A percentile compares a stretch with the other conserved stretches of the same genome.
phyloP scores from a whole-genome alignment of 2,888 invertebrate species.

The Chouioia cunea region DNA sequence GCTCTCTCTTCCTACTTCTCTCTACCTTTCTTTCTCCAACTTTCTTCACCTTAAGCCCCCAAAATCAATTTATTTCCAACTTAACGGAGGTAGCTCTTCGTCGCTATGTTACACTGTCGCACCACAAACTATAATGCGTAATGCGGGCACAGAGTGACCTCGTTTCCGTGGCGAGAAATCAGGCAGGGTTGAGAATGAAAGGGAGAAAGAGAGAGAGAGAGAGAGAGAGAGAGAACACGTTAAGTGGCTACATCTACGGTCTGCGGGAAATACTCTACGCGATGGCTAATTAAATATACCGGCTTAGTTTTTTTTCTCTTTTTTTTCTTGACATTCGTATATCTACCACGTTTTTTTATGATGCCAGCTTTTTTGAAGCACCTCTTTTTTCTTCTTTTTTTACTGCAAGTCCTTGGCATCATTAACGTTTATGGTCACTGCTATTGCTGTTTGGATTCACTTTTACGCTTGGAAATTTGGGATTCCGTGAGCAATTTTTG shows the following conservation, averaged over 20 bases:
- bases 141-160: constrained; percentile 5
- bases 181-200: too few relatives aligned
- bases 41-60: neutral
- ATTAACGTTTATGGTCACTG: constrained; percentile 26
- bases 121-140: constrained; percentile 8
- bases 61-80: constrained; percentile 22
- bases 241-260: constrained; percentile 15
- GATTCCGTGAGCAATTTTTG: constrained; percentile 16
- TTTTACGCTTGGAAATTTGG: constrained; percentile 12
- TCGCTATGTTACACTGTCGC: too few relatives aligned
- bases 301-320: neutral
- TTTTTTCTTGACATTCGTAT: neutral
- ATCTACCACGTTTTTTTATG: too few relatives aligned
- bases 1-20: too few relatives aligned
- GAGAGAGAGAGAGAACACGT: neutral
- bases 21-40: too few relatives aligned
- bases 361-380: too few relatives aligned
- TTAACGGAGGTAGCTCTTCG: too few relatives aligned
- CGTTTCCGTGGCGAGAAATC: constrained; percentile 19
- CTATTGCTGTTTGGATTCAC: constrained; percentile 5
- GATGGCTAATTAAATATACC: constrained; percentile 36
- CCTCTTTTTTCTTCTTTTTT: neutral
- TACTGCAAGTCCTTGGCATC: constrained; percentile 1
- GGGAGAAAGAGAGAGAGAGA: too few relatives aligned
- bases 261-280: neutral